phyloP scores from a whole-genome alignment of 2,113 vertebrate species.

The Argyrosomus japonicus region DNA sequence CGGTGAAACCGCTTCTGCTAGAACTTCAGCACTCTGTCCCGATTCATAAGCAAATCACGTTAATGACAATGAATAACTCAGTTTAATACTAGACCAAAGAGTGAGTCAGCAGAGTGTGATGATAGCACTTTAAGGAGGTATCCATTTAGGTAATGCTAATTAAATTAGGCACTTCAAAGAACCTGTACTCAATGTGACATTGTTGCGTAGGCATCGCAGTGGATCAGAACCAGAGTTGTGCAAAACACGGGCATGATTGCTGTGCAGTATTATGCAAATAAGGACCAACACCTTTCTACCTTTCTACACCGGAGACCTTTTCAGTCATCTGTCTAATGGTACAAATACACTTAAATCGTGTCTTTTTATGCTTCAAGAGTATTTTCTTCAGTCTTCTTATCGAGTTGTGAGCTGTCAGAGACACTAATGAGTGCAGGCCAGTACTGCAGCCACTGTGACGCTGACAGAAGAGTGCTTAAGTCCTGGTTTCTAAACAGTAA shows the following conservation, averaged over 20 bases:
- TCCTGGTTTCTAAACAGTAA: not conserved
- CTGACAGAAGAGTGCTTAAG: not conserved
- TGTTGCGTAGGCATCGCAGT: not conserved
- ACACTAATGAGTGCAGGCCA: too few species aligned
- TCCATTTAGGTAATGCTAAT: not conserved
- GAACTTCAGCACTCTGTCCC: too few species aligned
- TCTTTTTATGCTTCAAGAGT: not conserved
- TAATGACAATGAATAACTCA: too few species aligned
- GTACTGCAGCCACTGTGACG: not conserved
- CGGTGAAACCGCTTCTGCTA: too few species aligned
- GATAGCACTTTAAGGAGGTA: not conserved
- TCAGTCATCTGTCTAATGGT: not conserved
- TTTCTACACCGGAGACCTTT: not conserved
- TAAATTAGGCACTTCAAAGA: not conserved
- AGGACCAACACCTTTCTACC: not conserved
- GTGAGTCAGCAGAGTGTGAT: not conserved
- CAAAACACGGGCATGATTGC: too few species aligned
- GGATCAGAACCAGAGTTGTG: conserved; percentile 8
- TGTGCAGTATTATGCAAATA: not conserved
- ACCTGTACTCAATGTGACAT: not conserved
- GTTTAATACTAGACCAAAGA: not conserved
- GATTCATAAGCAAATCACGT: too few species aligned
- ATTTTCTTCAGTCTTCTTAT: not conserved
- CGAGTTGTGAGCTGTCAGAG: not conserved
- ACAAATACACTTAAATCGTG: not conserved